phyloP scores from a whole-genome alignment of 2,888 invertebrate species.

The Polydrusus pterygomalis region DNA sequence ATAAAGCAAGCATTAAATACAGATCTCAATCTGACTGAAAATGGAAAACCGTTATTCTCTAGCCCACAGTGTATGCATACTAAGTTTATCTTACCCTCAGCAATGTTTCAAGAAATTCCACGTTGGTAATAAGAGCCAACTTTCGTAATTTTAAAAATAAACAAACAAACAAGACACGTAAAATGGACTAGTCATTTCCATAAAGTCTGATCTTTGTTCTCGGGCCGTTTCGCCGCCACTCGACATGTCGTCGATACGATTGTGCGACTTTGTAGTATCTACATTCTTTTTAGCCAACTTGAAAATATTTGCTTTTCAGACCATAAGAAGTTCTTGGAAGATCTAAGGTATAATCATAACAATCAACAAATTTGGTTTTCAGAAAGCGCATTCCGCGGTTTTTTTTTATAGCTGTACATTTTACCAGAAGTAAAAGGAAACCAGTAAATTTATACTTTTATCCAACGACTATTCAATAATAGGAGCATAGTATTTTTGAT shows the following conservation, averaged over 20 bases:
- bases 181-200: slow-evolving; percentile 51
- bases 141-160: slow-evolving; percentile 42
- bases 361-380: slow-evolving; percentile 41
- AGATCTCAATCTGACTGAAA: too few relatives aligned
- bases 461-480: too few relatives aligned
- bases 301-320: slow-evolving; percentile 42
- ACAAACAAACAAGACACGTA: slow-evolving; percentile 49
- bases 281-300: slow-evolving; percentile 40
- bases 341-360: slow-evolving; percentile 43
- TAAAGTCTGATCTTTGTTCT: slow-evolving; percentile 50
- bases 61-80: background rate
- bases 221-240: slow-evolving; percentile 41
- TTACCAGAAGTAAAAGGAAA: background rate
- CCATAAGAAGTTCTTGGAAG: slow-evolving; percentile 39
- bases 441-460: too few relatives aligned
- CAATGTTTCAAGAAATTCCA: slow-evolving; percentile 46
- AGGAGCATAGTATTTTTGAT: background rate
- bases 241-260: slow-evolving; percentile 50
- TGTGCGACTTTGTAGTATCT: slow-evolving; percentile 48
- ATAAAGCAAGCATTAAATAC: too few relatives aligned
- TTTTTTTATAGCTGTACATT: background rate
- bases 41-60: background rate
- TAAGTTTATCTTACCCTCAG: slow-evolving; percentile 38
- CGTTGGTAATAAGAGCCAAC: slow-evolving; percentile 38
- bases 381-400: background rate